Evolutionary conservation across 2,113 vertebrate species (phyloP), one percentile per base, ranked within the genome.

Genomic region (Peucedramus taeniatus): DNA sequence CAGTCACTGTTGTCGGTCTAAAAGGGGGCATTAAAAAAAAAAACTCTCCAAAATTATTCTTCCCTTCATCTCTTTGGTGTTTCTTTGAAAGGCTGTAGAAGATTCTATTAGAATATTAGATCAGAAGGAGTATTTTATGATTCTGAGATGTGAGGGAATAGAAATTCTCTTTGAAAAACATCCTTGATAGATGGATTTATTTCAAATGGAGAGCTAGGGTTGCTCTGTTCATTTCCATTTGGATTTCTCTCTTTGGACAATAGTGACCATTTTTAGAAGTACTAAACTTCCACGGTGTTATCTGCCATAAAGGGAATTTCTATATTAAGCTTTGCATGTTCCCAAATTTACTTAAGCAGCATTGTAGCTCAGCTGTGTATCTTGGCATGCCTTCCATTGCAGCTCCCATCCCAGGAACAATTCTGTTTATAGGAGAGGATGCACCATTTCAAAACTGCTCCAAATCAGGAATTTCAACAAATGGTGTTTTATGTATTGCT

Each of bases 261-360:
- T 37, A n/a, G 70, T 68, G 64, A 30, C 83, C 76, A 40, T 89
- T 97, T 96, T 93, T 85, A 96, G 89, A 88, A 91, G n/a, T 40
- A 10, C 45, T 87, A 18, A 88, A 88, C 87, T 70, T 95, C 50
- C 80, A 49, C 13, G 6, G 30, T 19, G 1, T 91, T 93, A 74
- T 60, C 66, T 84, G 15, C 85, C 61, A 11, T 79, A 84, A 95
- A 83, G 87, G 80, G 69, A 56, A 71, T 96, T 91, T 89, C 86
- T 96, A 80, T 95, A 85, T 96, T 95, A 92, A 97, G 89, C 68
- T 78, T 60, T 1, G 19, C 47, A 3, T 27, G 76, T 69, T 87
- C 83, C 77, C 53, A 44, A 2, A 89, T 71, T 74, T 56, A 70
- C 85, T 95, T 86, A 50, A 59, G 77, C 59, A 35, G 45, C 50